Evolutionary conservation across 1,140 invertebrate species (phyloP).

Genomic region (Anadara kagoshimensis): DNA sequence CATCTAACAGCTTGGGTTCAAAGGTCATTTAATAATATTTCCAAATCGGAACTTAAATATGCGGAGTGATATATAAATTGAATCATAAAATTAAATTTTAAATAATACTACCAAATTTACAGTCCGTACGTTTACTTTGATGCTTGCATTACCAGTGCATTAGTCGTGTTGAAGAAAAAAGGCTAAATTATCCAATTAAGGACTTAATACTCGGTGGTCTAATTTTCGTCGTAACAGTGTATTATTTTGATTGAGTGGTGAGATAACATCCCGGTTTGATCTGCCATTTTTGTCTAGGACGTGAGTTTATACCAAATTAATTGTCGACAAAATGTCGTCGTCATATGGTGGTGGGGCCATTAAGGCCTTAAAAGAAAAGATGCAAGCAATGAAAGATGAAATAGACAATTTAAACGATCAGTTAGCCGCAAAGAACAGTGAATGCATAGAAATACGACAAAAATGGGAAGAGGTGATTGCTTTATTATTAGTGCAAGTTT

Average conservation of each 20-base stretch:
- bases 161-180: no score
- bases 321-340: constrained; percentile 14
- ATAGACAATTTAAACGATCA: constrained; percentile 83
- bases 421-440: constrained; percentile 17
- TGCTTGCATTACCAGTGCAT: no score
- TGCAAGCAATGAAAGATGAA: constrained; percentile 98
- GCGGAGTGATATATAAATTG: no score
- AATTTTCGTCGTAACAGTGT: constrained; percentile 20
- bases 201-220: background rate
- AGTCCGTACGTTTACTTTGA: no score
- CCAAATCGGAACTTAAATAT: no score
- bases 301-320: background rate
- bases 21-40: no score
- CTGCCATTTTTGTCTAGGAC: background rate
- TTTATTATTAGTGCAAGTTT: background rate
- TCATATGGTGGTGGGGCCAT: constrained; percentile 47
- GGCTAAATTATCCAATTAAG: no score
- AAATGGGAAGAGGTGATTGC: constrained; percentile 41
- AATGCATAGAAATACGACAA: no score
- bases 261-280: background rate
- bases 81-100: no score
- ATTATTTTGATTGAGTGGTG: constrained; percentile 24
- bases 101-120: no score
- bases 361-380: constrained; percentile 95
- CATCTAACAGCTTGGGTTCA: no score